These are phyloP conservation scores for Onychomys leucogaster DNA, from an alignment of 2,797 vertebrate species.

Conservation along the genomic window DNA sequence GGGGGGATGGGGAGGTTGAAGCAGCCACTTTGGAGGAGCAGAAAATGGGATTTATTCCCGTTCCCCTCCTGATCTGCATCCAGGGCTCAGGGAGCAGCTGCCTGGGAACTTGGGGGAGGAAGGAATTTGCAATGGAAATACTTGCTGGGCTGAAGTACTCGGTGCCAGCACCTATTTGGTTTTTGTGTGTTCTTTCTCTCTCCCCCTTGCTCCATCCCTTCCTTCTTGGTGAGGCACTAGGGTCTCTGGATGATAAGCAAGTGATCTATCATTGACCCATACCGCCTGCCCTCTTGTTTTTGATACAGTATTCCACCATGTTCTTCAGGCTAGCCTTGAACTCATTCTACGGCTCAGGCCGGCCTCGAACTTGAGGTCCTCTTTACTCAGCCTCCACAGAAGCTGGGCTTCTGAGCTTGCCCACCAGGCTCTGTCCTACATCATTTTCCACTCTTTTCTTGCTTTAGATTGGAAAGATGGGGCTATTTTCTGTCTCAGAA, in stretches of 20 bases:
- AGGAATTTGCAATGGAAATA: constrained; percentile 74
- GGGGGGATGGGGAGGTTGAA: background rate
- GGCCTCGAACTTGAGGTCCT: background rate
- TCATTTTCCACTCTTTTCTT: background rate
- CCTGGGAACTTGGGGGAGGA: constrained; percentile 46
- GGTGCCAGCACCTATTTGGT: background rate
- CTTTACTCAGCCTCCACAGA: background rate
- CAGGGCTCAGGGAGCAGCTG: constrained; percentile 75
- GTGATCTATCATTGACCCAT: background rate
- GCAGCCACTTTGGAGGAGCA: constrained; percentile 71
- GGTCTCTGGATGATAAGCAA: background rate
- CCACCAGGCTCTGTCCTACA: background rate
- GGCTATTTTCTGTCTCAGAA: constrained; percentile 7
- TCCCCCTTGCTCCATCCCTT: background rate
- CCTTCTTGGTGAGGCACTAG: background rate
- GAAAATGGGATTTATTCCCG: constrained; percentile 81
- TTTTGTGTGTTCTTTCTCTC: background rate
- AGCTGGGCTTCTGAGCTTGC: background rate
- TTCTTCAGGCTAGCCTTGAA: background rate
- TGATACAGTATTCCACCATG: background rate
- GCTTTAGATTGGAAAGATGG: background rate
- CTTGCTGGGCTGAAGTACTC: constrained; percentile 56
- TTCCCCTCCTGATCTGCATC: background rate
- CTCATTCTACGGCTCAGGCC: background rate
- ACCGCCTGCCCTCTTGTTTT: background rate